phyloP scores from a whole-genome alignment of 2,113 vertebrate genomes.

The Origma solitaria region DNA sequence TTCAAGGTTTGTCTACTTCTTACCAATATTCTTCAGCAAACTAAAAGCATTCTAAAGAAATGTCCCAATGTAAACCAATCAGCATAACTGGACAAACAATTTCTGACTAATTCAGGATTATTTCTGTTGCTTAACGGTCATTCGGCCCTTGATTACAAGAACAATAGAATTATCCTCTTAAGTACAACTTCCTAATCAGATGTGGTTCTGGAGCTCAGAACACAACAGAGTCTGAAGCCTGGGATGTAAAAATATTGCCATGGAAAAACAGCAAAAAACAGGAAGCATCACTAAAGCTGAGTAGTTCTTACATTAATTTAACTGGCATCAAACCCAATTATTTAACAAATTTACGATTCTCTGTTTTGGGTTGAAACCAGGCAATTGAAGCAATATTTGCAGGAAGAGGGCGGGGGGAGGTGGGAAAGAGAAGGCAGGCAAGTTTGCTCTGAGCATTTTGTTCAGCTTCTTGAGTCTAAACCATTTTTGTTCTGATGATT shows the following conservation, averaged over 20 bases:
- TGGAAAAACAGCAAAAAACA: neutral
- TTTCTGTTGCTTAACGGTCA: neutral
- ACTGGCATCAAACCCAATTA: neutral
- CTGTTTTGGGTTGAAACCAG: neutral
- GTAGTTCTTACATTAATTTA: neutral
- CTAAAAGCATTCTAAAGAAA: neutral
- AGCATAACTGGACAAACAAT: neutral
- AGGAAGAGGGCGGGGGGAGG: neutral
- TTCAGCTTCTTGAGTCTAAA: neutral
- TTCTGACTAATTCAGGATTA: neutral
- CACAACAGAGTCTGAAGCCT: neutral
- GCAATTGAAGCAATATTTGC: neutral
- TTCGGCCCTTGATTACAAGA: neutral
- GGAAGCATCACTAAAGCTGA: neutral
- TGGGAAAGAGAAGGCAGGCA: neutral
- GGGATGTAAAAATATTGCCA: neutral
- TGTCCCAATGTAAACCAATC: neutral
- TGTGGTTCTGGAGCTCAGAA: neutral
- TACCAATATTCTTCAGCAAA: neutral
- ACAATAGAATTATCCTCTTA: neutral
- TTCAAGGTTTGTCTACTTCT: neutral
- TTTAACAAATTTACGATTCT: neutral
- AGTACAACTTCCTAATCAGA: neutral
- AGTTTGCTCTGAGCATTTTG: neutral
- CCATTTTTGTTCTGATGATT: neutral